Base-by-base conservation (phyloP, 1,140 invertebrate species). In the Melitaea cinxia region DNA sequence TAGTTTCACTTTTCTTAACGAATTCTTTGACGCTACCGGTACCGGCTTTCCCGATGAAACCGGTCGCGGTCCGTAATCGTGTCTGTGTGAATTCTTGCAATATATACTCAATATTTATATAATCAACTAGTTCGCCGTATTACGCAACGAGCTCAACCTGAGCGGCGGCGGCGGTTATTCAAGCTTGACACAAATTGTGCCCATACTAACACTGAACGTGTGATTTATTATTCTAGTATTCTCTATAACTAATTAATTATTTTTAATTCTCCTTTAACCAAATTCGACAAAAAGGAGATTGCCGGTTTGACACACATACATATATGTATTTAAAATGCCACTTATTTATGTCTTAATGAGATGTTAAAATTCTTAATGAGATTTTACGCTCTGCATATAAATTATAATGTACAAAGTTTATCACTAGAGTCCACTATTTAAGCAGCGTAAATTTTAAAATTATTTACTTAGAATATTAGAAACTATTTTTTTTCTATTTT, bases 41-140 rank as follows among this genome's bases (percentile, higher is more conserved):
- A n/a, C 21, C 47, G 62, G 54, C 54, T 65, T 65, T 65, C 62
- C 33, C 54, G 21, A 45, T 21, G 7, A 52, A 65, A 65, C 62
- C 54, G 45, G 62, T 65, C 57, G 12, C n/a, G n/a, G 15, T n/a
- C 15, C 21, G 9, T 57, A 23, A 47, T 19, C 47, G 47, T 23
- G 30, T 37, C 28, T 28, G 39, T 50, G 33, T 42, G 24, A 47
- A 56, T 49, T 57, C 54, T 57, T 47, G 45, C 47, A 45, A 57
- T 65, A 65, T 65, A 55, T 47, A 56, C 53, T 57, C 17, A 57
- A 57, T 65, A 47, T 57, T 65, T 65, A 65, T 24, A 57, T 65
- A 65, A 64, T 37, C 53, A 26, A 54, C 61, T 12, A 42, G 61
- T 45, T 56, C 21, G 37, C 52, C 39, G 17, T 24, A 30, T 56